Evolutionary conservation across 2,113 vertebrate genomes (phyloP).

Genomic region (Dipodomys spectabilis): DNA sequence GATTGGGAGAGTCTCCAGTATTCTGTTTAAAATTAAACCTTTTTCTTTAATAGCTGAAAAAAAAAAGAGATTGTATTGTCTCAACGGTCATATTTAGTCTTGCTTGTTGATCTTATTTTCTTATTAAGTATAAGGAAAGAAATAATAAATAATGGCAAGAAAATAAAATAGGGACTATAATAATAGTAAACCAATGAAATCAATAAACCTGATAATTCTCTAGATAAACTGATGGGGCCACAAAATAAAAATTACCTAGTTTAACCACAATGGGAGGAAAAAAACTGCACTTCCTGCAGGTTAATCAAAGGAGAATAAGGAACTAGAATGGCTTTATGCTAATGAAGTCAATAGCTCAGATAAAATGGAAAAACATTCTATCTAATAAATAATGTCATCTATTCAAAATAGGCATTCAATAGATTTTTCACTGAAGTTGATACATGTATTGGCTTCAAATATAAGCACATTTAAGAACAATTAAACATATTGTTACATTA

Average conservation of each 20-base stretch:
- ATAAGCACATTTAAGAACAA: not conserved
- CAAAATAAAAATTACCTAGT: not conserved
- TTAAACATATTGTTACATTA: not conserved
- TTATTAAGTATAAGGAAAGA: not conserved
- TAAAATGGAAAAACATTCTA: not conserved
- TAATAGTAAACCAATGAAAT: conserved; percentile 2
- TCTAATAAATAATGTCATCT: not conserved
- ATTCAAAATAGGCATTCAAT: not conserved
- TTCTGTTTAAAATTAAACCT: not conserved
- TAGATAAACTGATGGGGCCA: not conserved
- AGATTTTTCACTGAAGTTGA: not conserved
- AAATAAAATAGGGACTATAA: not conserved
- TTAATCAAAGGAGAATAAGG: not conserved
- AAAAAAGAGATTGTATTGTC: not conserved
- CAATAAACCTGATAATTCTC: not conserved
- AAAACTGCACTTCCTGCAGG: not conserved
- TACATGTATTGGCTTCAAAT: not conserved
- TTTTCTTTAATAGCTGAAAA: not conserved
- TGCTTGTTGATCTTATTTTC: not conserved
- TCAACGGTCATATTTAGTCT: not conserved
- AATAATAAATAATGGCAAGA: not conserved
- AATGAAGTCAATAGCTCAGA: not conserved
- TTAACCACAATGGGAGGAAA: not conserved
- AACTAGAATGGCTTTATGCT: not conserved
- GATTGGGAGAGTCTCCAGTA: not conserved